These are phyloP conservation scores for Bombus confusus DNA, from an alignment of 1,140 invertebrate species.

Conservation along the genomic window DNA sequence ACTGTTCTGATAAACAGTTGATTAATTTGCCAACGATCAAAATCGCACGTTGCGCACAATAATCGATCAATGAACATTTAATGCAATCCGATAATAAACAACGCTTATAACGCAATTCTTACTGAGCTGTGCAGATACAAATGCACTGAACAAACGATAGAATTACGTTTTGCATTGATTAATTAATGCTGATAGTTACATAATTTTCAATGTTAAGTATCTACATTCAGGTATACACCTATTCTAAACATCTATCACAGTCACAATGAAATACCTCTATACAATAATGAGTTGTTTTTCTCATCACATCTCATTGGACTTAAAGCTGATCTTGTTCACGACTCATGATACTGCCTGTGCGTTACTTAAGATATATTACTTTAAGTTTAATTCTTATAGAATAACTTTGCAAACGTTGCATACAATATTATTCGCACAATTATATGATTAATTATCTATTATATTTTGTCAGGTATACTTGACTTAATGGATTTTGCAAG, in stretches of 20 bases:
- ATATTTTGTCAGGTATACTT: neutral
- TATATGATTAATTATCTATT: neutral
- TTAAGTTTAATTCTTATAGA: conserved; percentile 22
- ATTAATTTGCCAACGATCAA: neutral
- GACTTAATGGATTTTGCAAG: too few species aligned
- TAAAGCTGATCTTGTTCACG: neutral
- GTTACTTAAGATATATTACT: neutral
- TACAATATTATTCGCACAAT: neutral
- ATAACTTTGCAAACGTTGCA: neutral
- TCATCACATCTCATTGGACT: conserved; percentile 13
- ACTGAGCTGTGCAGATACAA: neutral
- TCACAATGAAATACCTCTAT: neutral
- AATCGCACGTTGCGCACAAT: neutral
- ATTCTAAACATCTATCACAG: neutral
- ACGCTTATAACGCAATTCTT: neutral
- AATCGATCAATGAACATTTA: conserved; percentile 15
- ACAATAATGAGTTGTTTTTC: neutral
- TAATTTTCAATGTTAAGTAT: neutral
- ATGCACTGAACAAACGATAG: neutral
- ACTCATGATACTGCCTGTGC: conserved; percentile 2
- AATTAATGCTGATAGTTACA: neutral
- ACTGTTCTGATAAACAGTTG: neutral
- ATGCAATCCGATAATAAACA: conserved; percentile 16
- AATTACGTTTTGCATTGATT: neutral
- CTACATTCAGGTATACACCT: neutral